Evolutionary conservation across 1,140 invertebrate genomes (phyloP), one percentile per base, ranked within the genome.

Genomic region (Zaprionus taronus): DNA sequence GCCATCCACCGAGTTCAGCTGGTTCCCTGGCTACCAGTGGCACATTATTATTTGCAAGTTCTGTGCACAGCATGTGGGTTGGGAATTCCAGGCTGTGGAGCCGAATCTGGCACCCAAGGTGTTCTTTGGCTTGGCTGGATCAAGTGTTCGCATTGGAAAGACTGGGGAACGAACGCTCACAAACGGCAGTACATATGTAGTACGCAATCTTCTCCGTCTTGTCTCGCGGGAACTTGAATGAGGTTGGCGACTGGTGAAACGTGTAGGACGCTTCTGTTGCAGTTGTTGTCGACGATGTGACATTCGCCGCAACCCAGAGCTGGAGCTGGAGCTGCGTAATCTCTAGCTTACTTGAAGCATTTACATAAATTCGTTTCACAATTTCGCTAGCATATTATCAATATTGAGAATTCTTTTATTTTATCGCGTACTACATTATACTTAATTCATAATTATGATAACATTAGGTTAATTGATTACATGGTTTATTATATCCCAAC

Each of bases 21-120:
- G 97, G 97, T 98, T 98, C 93, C 97, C 97, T 31, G 97, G 96
- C 31, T 97, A 97, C 93, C 95, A 96, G 15, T 98, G 97, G 97
- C 96, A 95, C 34, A 96, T 97, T 62, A 95, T 95, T 9, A 93
- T 95, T 57, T 98, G 97, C 80, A 91, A 93, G 64, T 80, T 91
- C 14, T 98, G 97, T 91, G 81, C 93, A 20, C 93, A 91, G 53
- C 97, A 98, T 83, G 94, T 97, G 67, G 97, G 97, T 1, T 98
- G 97, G 97, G 94, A 94, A 80, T 98, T 97, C 84, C 96, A 95
- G 20, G 95, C 96, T 0, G 93, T 93, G 0, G 91, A 94, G 14
- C 94, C 93, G 49, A 93, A 94, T 70, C 91, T 97, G 49, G 94
- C 94, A 66, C 97, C 97, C 4, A 93, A 93, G 51, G 94, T 94